Percentiles rank a stretch among this genome's conserved stretches.
Conservation (phyloP, 2,797 vertebrate genomes). For the Gymnocypris eckloni region DNA sequence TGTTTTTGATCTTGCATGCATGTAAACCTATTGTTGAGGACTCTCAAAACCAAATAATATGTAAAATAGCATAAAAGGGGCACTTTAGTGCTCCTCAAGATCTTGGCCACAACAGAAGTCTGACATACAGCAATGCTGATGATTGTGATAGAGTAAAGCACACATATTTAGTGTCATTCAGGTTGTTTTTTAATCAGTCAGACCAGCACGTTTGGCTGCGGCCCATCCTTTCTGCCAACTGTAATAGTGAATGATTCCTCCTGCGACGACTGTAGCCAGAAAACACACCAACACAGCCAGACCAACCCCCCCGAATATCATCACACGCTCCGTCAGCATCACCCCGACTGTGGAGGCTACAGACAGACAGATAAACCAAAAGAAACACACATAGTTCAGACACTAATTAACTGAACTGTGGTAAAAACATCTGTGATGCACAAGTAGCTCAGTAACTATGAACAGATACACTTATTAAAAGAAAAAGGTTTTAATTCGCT, state of each 20-base stretch:
- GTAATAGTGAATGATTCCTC: not conserved
- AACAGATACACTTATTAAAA: not conserved
- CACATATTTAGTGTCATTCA: not conserved
- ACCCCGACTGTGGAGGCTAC: not conserved
- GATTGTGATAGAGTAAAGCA: not conserved
- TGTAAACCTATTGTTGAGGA: no score
- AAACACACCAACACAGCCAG: not conserved
- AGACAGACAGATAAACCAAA: not conserved
- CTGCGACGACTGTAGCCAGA: not conserved
- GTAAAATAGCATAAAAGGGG: not conserved
- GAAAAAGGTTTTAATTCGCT: not conserved
- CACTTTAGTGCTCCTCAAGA: not conserved
- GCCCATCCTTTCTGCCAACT: not conserved
- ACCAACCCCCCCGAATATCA: constrained; percentile 15
- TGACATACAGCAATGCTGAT: no score
- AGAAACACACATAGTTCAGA: not conserved
- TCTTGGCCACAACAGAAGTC: no score
- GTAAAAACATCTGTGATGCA: not conserved
- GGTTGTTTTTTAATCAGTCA: not conserved
- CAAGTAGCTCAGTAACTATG: not conserved
- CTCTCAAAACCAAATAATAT: no score
- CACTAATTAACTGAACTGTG: not conserved
- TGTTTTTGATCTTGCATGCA: no score
- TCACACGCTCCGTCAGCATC: not conserved
- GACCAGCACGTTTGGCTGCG: not conserved